Base-by-base conservation (phyloP, 35 echinoderm and acorn worm species). In the Amphiura filiformis region DNA sequence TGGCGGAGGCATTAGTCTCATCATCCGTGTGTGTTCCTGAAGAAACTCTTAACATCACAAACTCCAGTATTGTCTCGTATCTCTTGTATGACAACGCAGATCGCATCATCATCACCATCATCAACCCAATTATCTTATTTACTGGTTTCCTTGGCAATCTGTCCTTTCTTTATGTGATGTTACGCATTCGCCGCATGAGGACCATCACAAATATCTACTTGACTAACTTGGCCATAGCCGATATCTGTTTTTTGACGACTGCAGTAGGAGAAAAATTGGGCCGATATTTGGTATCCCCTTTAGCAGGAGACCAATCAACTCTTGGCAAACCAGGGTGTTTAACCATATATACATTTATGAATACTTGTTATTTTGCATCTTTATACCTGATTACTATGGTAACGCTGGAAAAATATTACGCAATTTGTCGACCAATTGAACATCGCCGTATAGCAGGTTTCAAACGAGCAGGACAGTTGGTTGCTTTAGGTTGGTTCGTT, bases 151-250 rank as follows among this genome's bases (percentile, higher is more conserved):
- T 84, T 31, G 49, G 81, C 38, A 97, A 97, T 39, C 36, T 81
- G 1, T 79, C 91, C 32, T 97, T 97, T 52, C 70, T 97, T 9
- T 90, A 70, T 84, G 91, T 97, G 15, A 86, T 97, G 13, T 57
- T 37, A 38, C 83, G 91, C 26, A 39, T 93, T 3, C 84, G 40
- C 33, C 75, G 87, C 36, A 97, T 97, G 95, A 65, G 92, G 35
- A 97, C 95, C 1, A 88, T 93, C 15, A 97, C 95, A 5, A 97
- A 97, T 41, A 70, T 80, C 14, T 97, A 97, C 82, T 79, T 97
- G 84, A 86, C 82, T 38, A 97, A 93, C 81, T 65, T 97, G 28
- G 95, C 95, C 32, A 36, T 88, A 30, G 80, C 91, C 17, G 95
- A 97, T 64, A 88, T 86, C 34, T 38, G 70, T 37, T 97, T 93